Evolutionary conservation across 1,140 invertebrate species (phyloP).

Genomic region (Ruditapes philippinarum): DNA sequence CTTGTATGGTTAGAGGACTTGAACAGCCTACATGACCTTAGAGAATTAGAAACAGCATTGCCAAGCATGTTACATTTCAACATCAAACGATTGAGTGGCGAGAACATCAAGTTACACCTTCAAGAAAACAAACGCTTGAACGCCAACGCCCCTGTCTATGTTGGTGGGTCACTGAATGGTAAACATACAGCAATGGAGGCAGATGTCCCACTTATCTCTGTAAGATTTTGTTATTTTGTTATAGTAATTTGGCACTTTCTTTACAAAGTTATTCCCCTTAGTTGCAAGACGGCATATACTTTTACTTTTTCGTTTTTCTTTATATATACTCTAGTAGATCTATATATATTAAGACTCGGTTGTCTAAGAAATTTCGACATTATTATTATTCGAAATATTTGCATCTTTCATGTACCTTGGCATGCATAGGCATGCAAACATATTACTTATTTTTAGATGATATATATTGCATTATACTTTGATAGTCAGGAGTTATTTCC

Average conservation of each 20-base stretch:
- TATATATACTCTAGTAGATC: not conserved
- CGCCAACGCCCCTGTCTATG: slow-evolving; percentile 13
- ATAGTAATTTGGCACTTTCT: no score
- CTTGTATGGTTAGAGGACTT: slow-evolving; percentile 3
- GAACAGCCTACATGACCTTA: not conserved
- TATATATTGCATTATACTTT: no score
- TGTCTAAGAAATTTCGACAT: no score
- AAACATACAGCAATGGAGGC: not conserved
- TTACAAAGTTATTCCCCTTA: no score
- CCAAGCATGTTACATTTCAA: not conserved
- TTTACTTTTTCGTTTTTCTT: not conserved
- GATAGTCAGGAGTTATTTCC: no score
- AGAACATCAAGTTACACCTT: not conserved
- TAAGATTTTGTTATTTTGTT: no score
- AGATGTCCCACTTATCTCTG: not conserved
- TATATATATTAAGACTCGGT: no score
- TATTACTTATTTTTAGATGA: no score
- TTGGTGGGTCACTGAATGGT: not conserved
- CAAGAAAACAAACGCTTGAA: slow-evolving; percentile 8
- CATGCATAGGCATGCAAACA: no score
- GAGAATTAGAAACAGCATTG: not conserved
- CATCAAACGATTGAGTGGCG: not conserved
- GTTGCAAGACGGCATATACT: no score
- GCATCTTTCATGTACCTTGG: no score
- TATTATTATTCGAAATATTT: no score